Evolutionary conservation across 2,113 vertebrate species (phyloP).

Genomic region (Amphiprion percula): DNA sequence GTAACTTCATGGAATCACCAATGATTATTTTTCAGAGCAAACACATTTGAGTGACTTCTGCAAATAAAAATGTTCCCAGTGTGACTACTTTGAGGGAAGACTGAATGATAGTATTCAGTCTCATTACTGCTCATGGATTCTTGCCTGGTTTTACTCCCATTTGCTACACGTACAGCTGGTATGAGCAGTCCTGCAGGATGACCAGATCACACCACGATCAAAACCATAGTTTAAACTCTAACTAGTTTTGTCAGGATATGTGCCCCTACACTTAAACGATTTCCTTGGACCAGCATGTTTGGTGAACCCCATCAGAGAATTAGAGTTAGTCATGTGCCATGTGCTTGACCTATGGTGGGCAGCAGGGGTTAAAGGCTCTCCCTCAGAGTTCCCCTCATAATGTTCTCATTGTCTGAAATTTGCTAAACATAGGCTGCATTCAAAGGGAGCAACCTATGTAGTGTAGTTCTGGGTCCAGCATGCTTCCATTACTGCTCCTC

Average conservation of each 20-base stretch:
- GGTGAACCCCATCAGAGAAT: slow-evolving; percentile 15
- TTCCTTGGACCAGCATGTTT: not conserved
- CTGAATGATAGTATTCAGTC: slow-evolving; percentile 13
- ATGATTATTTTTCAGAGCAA: not conserved
- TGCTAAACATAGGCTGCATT: slow-evolving; percentile 70
- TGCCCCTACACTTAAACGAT: slow-evolving; percentile 2
- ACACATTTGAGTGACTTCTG: slow-evolving; percentile 10
- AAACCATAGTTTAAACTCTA: not conserved
- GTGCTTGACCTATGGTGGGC: slow-evolving; percentile 33
- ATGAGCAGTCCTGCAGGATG: not conserved
- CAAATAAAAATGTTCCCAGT: not conserved
- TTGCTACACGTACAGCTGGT: not conserved
- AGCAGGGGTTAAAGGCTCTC: slow-evolving; percentile 40
- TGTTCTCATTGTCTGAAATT: slow-evolving; percentile 77
- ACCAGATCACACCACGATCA: not conserved
- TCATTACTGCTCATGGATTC: not conserved
- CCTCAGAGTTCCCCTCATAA: slow-evolving; percentile 58
- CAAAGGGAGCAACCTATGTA: slow-evolving; percentile 61
- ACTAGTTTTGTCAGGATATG: not conserved
- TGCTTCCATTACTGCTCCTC: slow-evolving; percentile 82
- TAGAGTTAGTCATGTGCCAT: slow-evolving; percentile 12
- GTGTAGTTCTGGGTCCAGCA: slow-evolving; percentile 66
- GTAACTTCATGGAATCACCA: not conserved
- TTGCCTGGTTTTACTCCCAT: not conserved
- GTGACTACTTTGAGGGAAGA: slow-evolving; percentile 15